Evolutionary conservation across 1,140 invertebrate species (phyloP), one percentile per base, ranked within the genome.

Genomic region (Zophobas atratus): DNA sequence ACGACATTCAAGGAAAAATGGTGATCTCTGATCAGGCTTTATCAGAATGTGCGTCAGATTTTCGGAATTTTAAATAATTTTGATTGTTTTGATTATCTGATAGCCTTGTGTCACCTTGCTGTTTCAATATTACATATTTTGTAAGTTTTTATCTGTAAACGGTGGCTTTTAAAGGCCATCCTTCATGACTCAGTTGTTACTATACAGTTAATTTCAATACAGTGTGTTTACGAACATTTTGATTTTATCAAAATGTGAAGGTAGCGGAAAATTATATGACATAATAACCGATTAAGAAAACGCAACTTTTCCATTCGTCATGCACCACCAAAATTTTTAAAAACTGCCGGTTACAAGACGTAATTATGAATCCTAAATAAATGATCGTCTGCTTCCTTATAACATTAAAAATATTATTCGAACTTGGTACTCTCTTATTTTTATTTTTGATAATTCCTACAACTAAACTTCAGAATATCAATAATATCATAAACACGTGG

Each of bases 41-140:
- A 38, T 39, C 57, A 63, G 2, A 4, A 32, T n/a, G 60, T 43
- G 39, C 60, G 60, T 67, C 60, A 67, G 6, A 41, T 67, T 67
- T 67, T 41, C 20, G 60, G 60, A 67, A 67, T 67, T 34, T 41
- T 5, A 33, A 67, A 41, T 41, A 32, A 36, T 60, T 60, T 60
- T 36, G 34, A 43, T 39, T 6, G 39, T 6, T n/a, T 2, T 41
- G 33, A 43, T 41, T 43, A 67, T 67, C 38, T 36, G 60, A 67
- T 67, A 20, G 60, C 60, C 60, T 39, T 41, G 39, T 43, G 60
- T 67, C 60, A 67, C 60, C 60, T 60, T 67, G 35, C 43, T 4
- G 41, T 67, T 67, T 67, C 49, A 51, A 51, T 20, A 60, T 6
- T 60, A 60, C 6, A 43, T 20, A 67, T 43, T 67, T 67, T 63